Percentiles rank a stretch among this genome's conserved stretches.
phyloP scores from a whole-genome alignment of 2,797 vertebrate genomes.

The Hoplostethus mediterraneus region DNA sequence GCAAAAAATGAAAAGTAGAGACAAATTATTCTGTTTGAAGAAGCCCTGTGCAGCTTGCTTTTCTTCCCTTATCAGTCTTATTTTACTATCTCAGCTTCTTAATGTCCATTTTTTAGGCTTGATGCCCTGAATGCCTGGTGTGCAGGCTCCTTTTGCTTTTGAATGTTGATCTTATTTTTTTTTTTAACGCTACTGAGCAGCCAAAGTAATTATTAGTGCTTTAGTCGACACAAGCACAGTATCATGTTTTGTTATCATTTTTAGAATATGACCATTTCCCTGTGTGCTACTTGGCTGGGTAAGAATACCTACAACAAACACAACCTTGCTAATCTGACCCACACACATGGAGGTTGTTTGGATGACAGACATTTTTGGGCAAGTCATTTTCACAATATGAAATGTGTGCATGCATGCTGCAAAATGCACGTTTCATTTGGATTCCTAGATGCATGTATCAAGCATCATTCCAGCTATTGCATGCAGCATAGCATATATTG shows the following conservation, averaged over 20 bases:
- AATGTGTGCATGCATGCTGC: background rate
- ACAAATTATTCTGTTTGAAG: background rate
- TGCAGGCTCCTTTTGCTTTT: too few species aligned
- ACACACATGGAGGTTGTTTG: background rate
- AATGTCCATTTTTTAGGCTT: too few species aligned
- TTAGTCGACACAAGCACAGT: background rate
- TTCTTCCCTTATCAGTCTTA: too few species aligned
- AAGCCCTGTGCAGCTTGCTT: background rate
- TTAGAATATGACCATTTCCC: too few species aligned
- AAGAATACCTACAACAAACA: background rate
- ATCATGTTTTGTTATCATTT: background rate
- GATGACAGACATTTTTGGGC: background rate
- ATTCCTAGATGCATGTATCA: background rate
- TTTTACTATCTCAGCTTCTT: too few species aligned
- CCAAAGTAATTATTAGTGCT: background rate
- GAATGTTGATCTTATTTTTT: too few species aligned
- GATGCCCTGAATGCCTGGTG: too few species aligned
- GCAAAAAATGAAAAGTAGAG: too few species aligned
- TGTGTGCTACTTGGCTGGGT: too few species aligned
- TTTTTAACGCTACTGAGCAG: too few species aligned
- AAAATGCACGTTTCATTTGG: background rate
- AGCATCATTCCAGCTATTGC: background rate
- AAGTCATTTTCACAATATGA: background rate
- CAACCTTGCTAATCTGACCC: background rate
- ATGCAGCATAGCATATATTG: background rate